A percentile compares a stretch with the other conserved stretches of the same genome.
These are phyloP conservation scores for Molorchus minor DNA, from an alignment of 2,888 invertebrate species.

Conservation along the genomic window DNA sequence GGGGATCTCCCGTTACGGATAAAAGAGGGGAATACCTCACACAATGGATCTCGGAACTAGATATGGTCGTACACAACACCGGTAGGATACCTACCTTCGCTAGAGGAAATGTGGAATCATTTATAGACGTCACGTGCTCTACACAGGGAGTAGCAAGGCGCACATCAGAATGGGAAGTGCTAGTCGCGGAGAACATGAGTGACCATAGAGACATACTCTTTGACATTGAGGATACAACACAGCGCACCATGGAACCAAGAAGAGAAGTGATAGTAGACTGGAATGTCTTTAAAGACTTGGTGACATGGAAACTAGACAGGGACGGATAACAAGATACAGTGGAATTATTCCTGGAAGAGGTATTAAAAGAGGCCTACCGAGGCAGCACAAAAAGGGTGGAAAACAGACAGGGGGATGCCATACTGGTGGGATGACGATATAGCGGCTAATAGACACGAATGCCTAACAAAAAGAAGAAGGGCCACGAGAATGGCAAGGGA, in stretches of 20 bases:
- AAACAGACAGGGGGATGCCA: slow-evolving; percentile 1
- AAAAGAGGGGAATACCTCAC: slow-evolving; percentile 37
- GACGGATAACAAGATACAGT: neutral
- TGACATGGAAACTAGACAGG: slow-evolving; percentile 4
- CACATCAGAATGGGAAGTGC: slow-evolving; percentile 6
- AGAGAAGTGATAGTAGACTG: neutral
- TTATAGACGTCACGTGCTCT: slow-evolving; percentile 8
- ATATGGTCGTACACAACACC: slow-evolving; percentile 6
- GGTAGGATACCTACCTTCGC: slow-evolving; percentile 4
- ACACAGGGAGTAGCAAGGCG: slow-evolving; percentile 1
- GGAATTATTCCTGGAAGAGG: slow-evolving; percentile 2
- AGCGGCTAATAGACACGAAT: neutral
- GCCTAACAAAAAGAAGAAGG: neutral
- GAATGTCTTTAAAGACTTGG: neutral
- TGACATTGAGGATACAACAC: neutral
- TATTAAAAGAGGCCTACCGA: neutral
- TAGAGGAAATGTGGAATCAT: neutral
- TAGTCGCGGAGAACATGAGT: slow-evolving; percentile 5
- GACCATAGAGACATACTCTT: slow-evolving; percentile 1
- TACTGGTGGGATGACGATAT: neutral
- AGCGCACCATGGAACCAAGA: neutral
- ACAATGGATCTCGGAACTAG: slow-evolving; percentile 41
- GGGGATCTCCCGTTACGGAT: slow-evolving; percentile 31
- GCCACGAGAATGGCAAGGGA: neutral
- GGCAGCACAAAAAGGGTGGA: neutral